Conservation (phyloP, 2,113 vertebrate species). For the Maccullochella peelii region DNA sequence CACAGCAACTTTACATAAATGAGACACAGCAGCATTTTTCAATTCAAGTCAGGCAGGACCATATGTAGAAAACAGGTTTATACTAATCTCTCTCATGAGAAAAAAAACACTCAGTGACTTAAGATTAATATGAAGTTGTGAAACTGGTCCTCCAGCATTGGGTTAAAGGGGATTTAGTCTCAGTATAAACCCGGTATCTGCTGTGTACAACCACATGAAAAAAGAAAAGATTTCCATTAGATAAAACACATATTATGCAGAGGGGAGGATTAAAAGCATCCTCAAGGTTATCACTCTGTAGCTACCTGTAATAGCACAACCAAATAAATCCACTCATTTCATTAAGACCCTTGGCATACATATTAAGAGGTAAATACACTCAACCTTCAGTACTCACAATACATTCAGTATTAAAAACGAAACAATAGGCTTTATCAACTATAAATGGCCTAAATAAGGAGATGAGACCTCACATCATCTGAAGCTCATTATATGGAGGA, state of each 20-base stretch:
- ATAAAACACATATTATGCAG: neutral
- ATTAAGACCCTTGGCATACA: neutral
- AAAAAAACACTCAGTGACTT: slow-evolving; percentile 24
- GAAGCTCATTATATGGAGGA: neutral
- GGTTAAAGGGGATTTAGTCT: slow-evolving; percentile 19
- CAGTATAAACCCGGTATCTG: slow-evolving; percentile 19
- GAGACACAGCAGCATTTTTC: slow-evolving; percentile 16
- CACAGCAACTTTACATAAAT: neutral
- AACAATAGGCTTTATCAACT: neutral
- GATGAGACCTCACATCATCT: neutral
- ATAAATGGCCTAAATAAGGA: neutral
- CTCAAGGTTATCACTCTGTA: neutral
- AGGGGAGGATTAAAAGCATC: neutral
- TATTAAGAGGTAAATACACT: too few species aligned
- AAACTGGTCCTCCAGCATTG: slow-evolving; percentile 40
- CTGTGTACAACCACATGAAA: neutral
- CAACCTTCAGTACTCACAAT: too few species aligned
- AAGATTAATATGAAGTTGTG: slow-evolving; percentile 45
- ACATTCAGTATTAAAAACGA: neutral
- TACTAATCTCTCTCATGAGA: slow-evolving; percentile 50
- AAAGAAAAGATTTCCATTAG: neutral
- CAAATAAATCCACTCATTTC: neutral
- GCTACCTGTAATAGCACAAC: neutral
- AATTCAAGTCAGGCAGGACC: slow-evolving; percentile 3
- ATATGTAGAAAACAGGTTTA: slow-evolving; percentile 23